Evolutionary conservation across 2,797 vertebrate species (phyloP).

Genomic region (Tapera naevia): DNA sequence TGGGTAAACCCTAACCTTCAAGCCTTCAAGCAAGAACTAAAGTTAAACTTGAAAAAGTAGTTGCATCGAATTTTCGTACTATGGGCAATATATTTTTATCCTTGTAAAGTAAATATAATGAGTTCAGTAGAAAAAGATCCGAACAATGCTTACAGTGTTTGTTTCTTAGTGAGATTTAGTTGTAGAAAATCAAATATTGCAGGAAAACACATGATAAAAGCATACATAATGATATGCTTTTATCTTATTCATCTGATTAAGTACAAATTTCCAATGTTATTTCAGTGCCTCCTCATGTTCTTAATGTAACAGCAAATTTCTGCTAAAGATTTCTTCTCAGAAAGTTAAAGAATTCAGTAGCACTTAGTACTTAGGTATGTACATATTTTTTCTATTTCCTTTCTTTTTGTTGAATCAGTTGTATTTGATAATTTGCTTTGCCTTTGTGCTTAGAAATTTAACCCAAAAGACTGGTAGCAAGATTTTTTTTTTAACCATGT

Average conservation of each 20-base stretch:
- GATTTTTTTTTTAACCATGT: background rate
- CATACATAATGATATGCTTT: background rate
- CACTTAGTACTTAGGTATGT: background rate
- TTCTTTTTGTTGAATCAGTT: background rate
- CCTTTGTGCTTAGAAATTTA: background rate
- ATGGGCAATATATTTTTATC: background rate
- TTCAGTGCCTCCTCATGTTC: background rate
- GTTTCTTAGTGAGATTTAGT: background rate
- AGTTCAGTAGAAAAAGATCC: constrained; percentile 5
- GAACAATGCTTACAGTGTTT: background rate
- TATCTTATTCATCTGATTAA: background rate
- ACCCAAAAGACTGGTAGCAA: background rate
- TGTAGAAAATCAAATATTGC: background rate
- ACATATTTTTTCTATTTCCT: background rate
- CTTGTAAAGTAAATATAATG: background rate
- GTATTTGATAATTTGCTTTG: background rate
- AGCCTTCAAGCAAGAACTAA: background rate
- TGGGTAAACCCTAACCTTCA: background rate
- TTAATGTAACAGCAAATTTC: background rate
- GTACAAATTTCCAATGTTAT: background rate
- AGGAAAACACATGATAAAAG: background rate
- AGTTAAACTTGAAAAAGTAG: constrained; percentile 3
- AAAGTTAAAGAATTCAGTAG: background rate
- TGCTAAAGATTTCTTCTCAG: background rate
- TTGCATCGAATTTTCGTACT: constrained; percentile 20